A percentile compares a stretch with the other conserved stretches of the same genome.
Evolutionary conservation across 2,113 vertebrate genomes (phyloP).

Genomic region (Ellobius talpinus): DNA sequence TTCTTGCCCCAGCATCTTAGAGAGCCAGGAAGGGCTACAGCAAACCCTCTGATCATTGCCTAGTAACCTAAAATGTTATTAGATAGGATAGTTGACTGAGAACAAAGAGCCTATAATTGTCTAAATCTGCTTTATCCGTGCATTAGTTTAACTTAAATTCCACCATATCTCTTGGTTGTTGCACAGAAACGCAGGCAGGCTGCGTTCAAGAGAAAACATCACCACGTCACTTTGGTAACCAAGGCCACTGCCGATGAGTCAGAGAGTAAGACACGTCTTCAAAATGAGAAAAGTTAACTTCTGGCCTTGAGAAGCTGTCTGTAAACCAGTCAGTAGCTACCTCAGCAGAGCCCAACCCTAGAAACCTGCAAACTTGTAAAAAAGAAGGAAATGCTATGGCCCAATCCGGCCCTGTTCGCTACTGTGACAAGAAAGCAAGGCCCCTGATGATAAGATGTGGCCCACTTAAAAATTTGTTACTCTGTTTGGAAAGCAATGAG

Average conservation of each 20-base stretch:
- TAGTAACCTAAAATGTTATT: not conserved
- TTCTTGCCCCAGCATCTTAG: not conserved
- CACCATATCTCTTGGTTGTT: not conserved
- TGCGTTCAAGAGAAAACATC: not conserved
- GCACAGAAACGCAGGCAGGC: not conserved
- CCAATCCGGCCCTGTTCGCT: not conserved
- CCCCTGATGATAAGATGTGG: not conserved
- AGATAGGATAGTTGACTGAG: not conserved
- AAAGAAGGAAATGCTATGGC: not conserved
- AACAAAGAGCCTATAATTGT: not conserved
- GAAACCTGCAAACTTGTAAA: conserved; percentile 4
- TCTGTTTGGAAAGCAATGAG: conserved; percentile 52
- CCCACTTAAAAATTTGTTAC: not conserved
- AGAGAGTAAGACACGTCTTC: not conserved
- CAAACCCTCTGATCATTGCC: not conserved
- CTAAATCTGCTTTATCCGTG: not conserved
- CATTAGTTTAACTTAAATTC: not conserved
- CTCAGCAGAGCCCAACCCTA: not conserved
- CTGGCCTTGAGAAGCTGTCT: not conserved
- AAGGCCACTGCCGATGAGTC: not conserved
- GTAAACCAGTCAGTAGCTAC: not conserved
- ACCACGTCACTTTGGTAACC: not conserved
- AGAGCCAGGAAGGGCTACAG: not conserved
- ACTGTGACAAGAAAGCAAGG: not conserved
- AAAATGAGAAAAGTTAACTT: not conserved